phyloP scores from a whole-genome alignment of 1,140 invertebrate genomes.

The Plectrocnemia conspersa region DNA sequence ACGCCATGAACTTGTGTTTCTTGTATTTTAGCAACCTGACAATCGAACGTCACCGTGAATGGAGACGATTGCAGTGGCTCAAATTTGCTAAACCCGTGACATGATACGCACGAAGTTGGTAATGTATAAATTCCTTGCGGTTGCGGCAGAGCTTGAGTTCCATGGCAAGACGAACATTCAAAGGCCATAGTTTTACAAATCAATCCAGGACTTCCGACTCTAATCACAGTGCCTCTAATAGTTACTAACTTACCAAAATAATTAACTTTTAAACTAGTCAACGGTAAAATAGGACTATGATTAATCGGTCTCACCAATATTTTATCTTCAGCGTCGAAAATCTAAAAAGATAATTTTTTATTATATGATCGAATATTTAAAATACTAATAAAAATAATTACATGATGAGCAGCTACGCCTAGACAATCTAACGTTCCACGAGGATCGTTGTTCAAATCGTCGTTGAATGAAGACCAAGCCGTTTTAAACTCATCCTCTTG shows the following conservation, averaged over 20 bases:
- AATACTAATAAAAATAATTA: conserved; percentile 39
- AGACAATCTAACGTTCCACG: conserved; percentile 60
- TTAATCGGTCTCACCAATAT: conserved; percentile 63
- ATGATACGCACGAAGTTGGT: conserved; percentile 57
- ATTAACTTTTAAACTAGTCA: conserved; percentile 73
- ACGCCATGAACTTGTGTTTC: conserved; percentile 68
- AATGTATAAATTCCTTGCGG: conserved; percentile 58
- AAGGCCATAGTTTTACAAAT: conserved; percentile 76
- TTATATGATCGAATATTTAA: conserved; percentile 15
- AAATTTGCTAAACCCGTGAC: conserved; percentile 61
- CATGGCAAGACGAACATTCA: conserved; percentile 65
- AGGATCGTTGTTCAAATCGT: conserved; percentile 62
- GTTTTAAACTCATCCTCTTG: conserved; percentile 56
- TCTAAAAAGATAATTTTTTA: conserved; percentile 38
- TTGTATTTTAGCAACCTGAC: conserved; percentile 77
- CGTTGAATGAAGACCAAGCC: conserved; percentile 59
- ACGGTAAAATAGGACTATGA: conserved; percentile 60
- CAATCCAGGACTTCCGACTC: conserved; percentile 72
- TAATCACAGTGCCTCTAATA: conserved; percentile 80
- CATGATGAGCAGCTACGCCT: conserved; percentile 69
- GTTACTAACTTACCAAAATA: conserved; percentile 82
- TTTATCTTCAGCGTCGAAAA: conserved; percentile 48
- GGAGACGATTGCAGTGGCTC: conserved; percentile 61
- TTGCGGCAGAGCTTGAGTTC: conserved; percentile 57
- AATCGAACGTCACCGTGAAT: conserved; percentile 69